Evolutionary conservation across 2,797 vertebrate genomes (phyloP).

Genomic region (Spheniscus humboldti): DNA sequence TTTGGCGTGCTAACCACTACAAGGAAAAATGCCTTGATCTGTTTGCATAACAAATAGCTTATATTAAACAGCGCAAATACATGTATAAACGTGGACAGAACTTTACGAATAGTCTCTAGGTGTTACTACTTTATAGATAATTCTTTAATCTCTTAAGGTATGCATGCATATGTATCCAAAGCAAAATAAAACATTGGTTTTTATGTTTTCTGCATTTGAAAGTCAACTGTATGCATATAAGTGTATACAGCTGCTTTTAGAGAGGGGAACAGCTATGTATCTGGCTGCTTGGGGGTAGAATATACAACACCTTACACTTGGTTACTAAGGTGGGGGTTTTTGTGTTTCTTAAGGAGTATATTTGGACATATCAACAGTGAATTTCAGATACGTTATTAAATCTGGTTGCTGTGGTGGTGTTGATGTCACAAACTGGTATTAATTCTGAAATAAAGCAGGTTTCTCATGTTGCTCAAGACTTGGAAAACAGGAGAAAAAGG

Average conservation of each 20-base stretch:
- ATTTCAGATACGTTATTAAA: not conserved
- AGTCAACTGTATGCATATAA: not conserved
- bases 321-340: not conserved
- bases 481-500: not conserved
- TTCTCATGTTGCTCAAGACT: not conserved
- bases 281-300: too few relatives aligned
- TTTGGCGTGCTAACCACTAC: rapidly evolving
- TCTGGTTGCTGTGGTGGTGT: not conserved
- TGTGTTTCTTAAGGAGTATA: not conserved
- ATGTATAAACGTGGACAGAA: rapidly evolving
- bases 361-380: not conserved
- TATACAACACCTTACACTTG: too few relatives aligned
- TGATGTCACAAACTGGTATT: not conserved
- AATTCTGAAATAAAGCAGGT: not conserved
- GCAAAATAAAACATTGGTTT: not conserved
- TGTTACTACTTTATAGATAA: not conserved
- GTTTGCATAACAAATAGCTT: rapidly evolving
- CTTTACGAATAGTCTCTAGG: not conserved
- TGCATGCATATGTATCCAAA: rapidly evolving
- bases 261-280: not conserved
- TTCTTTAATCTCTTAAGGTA: not conserved
- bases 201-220: not conserved
- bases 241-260: not conserved
- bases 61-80: not conserved
- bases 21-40: rapidly evolving